A percentile compares a stretch with the other conserved stretches of the same genome.
Evolutionary conservation across 92 coral and sea anemone species (phyloP).

Genomic region (Epizoanthus stellaris): DNA sequence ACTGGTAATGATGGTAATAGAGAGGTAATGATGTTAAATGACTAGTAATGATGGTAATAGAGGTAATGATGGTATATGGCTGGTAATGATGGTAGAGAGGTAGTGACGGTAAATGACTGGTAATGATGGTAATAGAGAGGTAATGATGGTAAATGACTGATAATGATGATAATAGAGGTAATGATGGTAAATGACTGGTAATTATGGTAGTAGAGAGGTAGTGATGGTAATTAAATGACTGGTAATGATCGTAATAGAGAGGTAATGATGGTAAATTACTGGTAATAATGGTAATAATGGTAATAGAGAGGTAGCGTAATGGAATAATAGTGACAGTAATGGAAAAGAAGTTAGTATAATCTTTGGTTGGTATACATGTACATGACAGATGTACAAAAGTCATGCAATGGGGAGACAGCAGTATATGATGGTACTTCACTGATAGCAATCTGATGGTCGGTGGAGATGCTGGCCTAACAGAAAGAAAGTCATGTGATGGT

Average conservation of each 20-base stretch:
- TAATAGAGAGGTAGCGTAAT: no score
- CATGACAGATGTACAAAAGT: no score
- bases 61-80: neutral
- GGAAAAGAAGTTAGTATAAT: no score
- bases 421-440: no score
- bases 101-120: neutral
- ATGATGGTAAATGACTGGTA: neutral
- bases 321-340: no score
- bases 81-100: neutral
- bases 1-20: neutral
- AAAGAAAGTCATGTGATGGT: no score
- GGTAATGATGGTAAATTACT: neutral
- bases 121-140: neutral
- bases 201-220: neutral
- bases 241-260: no score
- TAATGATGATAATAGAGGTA: constrained; percentile 4
- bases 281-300: neutral
- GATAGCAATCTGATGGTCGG: no score
- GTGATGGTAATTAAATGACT: neutral
- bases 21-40: neutral
- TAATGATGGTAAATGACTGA: neutral
- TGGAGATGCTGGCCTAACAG: no score
- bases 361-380: no score
- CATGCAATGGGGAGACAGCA: no score
- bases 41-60: neutral